Percentiles rank a stretch among this genome's conserved stretches.
Evolutionary conservation across 2,113 vertebrate species (phyloP).

Genomic region (Prionailurus bengalensis): DNA sequence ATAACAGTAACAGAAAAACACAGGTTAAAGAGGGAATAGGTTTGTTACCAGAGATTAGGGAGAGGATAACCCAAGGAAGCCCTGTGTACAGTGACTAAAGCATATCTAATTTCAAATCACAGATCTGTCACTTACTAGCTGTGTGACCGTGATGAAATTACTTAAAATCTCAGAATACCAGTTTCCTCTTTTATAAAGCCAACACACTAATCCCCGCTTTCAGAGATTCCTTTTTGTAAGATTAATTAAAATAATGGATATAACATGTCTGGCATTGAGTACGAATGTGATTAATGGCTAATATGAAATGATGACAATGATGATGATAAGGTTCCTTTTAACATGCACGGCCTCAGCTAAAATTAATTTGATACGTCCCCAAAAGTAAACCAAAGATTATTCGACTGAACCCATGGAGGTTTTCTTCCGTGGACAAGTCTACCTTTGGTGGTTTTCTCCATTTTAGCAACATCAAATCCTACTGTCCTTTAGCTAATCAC

Average conservation of each 20-base stretch:
- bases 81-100: neutral
- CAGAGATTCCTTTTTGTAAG: constrained; percentile 22
- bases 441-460: neutral
- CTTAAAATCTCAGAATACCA: constrained; percentile 2
- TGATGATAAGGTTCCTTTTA: constrained; percentile 26
- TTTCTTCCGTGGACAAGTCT: neutral
- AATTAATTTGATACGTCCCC: constrained; percentile 16
- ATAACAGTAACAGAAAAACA: neutral
- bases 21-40: neutral
- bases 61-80: neutral
- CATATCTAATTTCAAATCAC: constrained; percentile 16
- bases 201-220: neutral
- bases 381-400: constrained; percentile 34
- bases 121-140: neutral
- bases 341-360: neutral
- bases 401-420: neutral
- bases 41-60: neutral
- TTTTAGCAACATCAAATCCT: neutral
- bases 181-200: constrained; percentile 2
- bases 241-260: constrained; percentile 61
- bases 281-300: constrained; percentile 50
- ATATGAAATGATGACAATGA: constrained; percentile 34
- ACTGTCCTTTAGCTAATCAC: neutral
- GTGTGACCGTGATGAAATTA: neutral
- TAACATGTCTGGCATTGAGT: neutral